These are phyloP conservation scores for Drosophila punjabiensis DNA, from an alignment of 1,140 invertebrate genomes.

Conservation along the genomic window DNA sequence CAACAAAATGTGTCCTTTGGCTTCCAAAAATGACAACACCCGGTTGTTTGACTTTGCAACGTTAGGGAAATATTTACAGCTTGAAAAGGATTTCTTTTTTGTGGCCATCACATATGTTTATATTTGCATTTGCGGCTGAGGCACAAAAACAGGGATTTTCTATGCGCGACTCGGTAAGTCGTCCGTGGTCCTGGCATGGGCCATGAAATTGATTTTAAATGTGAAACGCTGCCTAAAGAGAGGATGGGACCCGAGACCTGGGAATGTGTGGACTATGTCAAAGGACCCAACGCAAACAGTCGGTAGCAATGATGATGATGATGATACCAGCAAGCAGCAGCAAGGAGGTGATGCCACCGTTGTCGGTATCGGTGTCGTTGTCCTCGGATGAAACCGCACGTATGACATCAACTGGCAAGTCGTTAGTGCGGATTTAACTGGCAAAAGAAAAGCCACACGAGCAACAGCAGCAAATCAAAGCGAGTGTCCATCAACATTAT, in stretches of 20 bases:
- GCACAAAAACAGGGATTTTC: constrained; percentile 44
- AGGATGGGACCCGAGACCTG: constrained; percentile 43
- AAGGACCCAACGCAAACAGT: constrained; percentile 45
- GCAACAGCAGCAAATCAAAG: constrained; percentile 72
- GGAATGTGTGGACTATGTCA: constrained; percentile 18
- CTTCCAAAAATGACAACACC: not conserved
- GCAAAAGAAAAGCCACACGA: constrained; percentile 57
- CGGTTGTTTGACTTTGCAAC: constrained; percentile 28
- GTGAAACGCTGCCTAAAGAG: constrained; percentile 62
- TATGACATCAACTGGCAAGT: constrained; percentile 79
- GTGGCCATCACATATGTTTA: constrained; percentile 55
- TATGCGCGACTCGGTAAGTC: constrained; percentile 18
- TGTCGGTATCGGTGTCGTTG: constrained; percentile 31
- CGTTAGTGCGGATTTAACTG: constrained; percentile 65
- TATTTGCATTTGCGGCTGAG: constrained; percentile 68
- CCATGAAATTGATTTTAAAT: constrained; percentile 81
- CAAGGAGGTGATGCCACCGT: constrained; percentile 26
- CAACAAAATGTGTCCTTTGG: not conserved
- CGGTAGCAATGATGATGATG: constrained; percentile 31
- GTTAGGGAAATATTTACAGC: constrained; percentile 47
- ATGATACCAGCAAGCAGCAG: constrained; percentile 4
- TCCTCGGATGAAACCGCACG: constrained; percentile 60
- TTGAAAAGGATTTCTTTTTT: constrained; percentile 53
- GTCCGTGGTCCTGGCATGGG: constrained; percentile 26
- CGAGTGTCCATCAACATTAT: constrained; percentile 81